Conservation (phyloP, 2,113 vertebrate species). For the Ariopsis seemanni region DNA sequence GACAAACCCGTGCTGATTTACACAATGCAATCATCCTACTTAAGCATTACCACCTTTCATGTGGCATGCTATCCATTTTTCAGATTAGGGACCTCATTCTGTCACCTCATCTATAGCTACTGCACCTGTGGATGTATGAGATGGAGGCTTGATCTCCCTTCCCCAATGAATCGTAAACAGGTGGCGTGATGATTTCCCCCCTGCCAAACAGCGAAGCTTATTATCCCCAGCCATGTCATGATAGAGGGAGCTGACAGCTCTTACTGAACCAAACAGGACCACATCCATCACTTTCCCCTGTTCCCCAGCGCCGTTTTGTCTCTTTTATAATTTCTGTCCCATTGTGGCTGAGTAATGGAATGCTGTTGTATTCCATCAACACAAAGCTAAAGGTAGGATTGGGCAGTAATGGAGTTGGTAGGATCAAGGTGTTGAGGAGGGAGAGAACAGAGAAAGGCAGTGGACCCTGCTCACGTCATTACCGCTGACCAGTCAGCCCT, state of each 20-base stretch:
- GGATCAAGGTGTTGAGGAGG: not conserved
- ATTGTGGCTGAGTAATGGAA: conserved; percentile 41
- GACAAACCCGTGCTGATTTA: conserved; percentile 30
- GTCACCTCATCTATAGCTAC: conserved; percentile 41
- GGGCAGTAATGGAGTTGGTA: conserved; percentile 31
- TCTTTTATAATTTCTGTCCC: conserved; percentile 31
- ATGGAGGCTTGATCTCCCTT: conserved; percentile 35
- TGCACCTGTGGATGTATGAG: conserved; percentile 44
- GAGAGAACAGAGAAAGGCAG: not conserved
- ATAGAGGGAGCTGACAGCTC: conserved; percentile 33
- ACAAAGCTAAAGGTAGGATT: conserved; percentile 42
- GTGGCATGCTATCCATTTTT: conserved; percentile 36
- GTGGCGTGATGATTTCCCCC: conserved; percentile 29
- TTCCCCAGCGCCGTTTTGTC: conserved; percentile 9
- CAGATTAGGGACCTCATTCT: conserved; percentile 40
- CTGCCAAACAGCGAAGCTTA: conserved; percentile 33
- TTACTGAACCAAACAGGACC: conserved; percentile 43
- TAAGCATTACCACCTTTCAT: conserved; percentile 30
- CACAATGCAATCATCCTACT: conserved; percentile 18
- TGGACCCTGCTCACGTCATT: conserved; percentile 68
- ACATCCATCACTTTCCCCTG: conserved; percentile 48
- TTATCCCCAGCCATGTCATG: conserved; percentile 33
- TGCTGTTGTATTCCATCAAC: conserved; percentile 52
- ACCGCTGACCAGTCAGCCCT: conserved; percentile 64
- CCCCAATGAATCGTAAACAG: conserved; percentile 48